These are phyloP conservation scores for Pelmatolapia mariae DNA, from an alignment of 2,113 vertebrate genomes.

Conservation along the genomic window DNA sequence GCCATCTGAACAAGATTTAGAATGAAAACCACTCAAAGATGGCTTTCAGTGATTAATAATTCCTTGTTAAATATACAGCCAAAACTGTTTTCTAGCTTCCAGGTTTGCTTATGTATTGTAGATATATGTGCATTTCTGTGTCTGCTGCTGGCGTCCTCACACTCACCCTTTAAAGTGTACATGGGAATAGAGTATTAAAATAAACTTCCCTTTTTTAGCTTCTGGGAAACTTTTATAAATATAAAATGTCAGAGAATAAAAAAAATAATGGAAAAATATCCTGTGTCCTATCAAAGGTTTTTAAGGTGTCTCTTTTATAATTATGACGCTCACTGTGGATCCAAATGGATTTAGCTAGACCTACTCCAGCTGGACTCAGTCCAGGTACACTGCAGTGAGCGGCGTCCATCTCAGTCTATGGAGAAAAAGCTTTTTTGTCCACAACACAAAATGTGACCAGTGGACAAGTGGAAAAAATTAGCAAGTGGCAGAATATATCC, in stretches of 20 bases:
- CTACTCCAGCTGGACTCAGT: background rate
- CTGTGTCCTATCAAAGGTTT: background rate
- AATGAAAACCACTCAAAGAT: background rate
- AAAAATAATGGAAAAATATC: background rate
- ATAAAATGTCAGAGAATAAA: background rate
- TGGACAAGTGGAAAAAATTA: background rate
- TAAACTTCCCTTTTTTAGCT: background rate
- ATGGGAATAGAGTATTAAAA: background rate
- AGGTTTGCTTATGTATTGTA: background rate
- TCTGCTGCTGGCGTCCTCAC: background rate
- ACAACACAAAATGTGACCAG: background rate
- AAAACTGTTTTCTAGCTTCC: background rate
- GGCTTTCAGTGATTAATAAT: background rate
- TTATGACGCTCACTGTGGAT: background rate
- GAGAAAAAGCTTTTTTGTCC: background rate
- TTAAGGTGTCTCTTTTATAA: background rate
- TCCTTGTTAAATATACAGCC: background rate
- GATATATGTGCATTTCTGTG: background rate
- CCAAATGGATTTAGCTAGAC: background rate
- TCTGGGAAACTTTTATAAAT: background rate
- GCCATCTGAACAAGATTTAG: background rate
- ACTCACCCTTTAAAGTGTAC: background rate
- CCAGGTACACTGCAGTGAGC: background rate
- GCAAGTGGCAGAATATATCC: background rate
- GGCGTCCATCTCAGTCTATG: background rate